Conservation (phyloP, 2,888 invertebrate species). For the Zaprionus lineosus region DNA sequence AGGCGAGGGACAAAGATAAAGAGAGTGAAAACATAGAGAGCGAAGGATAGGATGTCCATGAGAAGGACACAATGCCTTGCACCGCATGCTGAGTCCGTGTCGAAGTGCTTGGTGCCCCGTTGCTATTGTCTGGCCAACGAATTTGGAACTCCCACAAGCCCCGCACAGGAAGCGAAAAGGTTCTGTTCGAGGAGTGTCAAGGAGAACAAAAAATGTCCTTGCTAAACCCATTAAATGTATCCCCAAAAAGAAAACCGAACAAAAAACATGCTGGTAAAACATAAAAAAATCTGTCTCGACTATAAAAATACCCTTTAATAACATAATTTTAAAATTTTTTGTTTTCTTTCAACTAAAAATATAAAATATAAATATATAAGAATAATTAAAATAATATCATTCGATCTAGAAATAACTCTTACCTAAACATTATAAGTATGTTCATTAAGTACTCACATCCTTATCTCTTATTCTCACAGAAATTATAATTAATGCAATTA, state of each 20-base stretch:
- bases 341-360: too few species aligned
- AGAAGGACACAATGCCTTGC: slow-evolving; percentile 59
- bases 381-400: too few species aligned
- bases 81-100: slow-evolving; percentile 66
- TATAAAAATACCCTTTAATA: slow-evolving; percentile 13
- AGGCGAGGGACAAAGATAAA: slow-evolving; percentile 14
- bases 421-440: too few species aligned
- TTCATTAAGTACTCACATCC: too few species aligned
- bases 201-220: slow-evolving; percentile 16
- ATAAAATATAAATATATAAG: background rate
- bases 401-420: too few species aligned
- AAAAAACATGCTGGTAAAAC: slow-evolving; percentile 11
- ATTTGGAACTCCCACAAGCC: slow-evolving; percentile 24
- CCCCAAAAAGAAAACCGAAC: slow-evolving; percentile 16
- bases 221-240: slow-evolving; percentile 69
- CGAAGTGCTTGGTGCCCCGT: slow-evolving; percentile 6
- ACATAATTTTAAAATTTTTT: background rate
- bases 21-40: slow-evolving; percentile 17
- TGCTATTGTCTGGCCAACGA: slow-evolving; percentile 40
- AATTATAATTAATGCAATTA: too few species aligned
- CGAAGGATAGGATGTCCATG: slow-evolving; percentile 1
- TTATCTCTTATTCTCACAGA: too few species aligned
- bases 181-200: slow-evolving; percentile 42
- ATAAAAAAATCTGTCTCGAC: background rate
- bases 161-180: slow-evolving; percentile 40